Conservation (phyloP, 2,888 invertebrate species). For the Lobophora halterata region DNA sequence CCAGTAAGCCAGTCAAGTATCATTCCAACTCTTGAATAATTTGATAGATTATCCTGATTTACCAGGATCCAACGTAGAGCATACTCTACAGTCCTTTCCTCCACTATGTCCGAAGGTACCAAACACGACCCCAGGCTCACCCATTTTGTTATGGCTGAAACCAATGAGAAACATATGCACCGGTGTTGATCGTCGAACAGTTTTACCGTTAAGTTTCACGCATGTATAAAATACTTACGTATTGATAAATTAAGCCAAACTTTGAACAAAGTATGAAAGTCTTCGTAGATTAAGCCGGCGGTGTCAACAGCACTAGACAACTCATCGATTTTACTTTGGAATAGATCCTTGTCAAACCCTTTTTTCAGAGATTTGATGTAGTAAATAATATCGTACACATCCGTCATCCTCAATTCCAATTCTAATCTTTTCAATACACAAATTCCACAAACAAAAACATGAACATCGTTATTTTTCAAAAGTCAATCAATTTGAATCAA, state of each 20-base stretch:
- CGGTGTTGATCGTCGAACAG: too few relatives aligned
- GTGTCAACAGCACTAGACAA: conserved; percentile 56
- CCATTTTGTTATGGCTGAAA: conserved; percentile 71
- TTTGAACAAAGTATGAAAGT: conserved; percentile 68
- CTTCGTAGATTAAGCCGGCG: conserved; percentile 55
- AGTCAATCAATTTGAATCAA: too few relatives aligned
- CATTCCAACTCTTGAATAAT: conserved; percentile 56
- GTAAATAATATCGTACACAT: conserved; percentile 66
- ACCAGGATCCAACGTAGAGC: conserved; percentile 66
- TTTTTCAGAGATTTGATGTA: conserved; percentile 65
- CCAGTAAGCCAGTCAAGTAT: conserved; percentile 73
- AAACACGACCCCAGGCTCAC: conserved; percentile 60
- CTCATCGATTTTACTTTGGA: conserved; percentile 64
- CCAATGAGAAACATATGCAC: conserved; percentile 11
- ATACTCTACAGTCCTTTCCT: conserved; percentile 59
- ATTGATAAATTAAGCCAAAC: conserved; percentile 73
- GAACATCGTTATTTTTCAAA: too few relatives aligned
- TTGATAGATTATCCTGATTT: conserved; percentile 49
- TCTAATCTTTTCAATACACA: not conserved
- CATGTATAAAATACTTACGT: conserved; percentile 53
- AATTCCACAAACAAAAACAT: not conserved
- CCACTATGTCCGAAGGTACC: conserved; percentile 58
- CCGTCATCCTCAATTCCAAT: conserved; percentile 46
- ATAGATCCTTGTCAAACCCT: conserved; percentile 71
- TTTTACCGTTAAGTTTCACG: too few relatives aligned